Evolutionary conservation across 2,113 vertebrate genomes (phyloP).

Genomic region (Sander lucioperca): DNA sequence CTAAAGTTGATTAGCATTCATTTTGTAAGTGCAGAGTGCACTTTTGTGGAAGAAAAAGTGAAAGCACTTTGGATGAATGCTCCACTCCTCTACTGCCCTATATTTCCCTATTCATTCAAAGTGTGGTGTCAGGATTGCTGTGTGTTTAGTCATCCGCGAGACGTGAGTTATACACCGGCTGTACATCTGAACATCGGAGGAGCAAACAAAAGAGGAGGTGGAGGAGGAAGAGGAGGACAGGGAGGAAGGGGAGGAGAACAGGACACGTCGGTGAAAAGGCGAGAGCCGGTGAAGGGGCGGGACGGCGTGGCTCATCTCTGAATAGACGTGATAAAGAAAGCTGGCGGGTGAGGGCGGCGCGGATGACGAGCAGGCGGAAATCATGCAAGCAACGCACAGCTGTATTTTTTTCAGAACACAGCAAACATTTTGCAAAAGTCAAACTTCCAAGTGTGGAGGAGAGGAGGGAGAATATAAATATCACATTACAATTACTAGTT

Average conservation of each 20-base stretch:
- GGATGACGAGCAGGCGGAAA: conserved; percentile 47
- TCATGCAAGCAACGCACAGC: conserved; percentile 54
- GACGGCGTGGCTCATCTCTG: conserved; percentile 30
- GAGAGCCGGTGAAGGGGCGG: conserved; percentile 47
- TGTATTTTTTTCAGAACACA: conserved; percentile 63
- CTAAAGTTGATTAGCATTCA: conserved; percentile 60
- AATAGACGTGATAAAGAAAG: conserved; percentile 53
- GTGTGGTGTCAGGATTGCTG: conserved; percentile 46
- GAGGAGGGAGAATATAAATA: not conserved
- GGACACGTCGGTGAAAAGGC: conserved; percentile 58
- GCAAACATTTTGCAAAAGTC: conserved; percentile 6
- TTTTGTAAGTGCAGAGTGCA: conserved; percentile 34
- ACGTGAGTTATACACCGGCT: conserved; percentile 42
- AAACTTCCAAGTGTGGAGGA: conserved; percentile 19
- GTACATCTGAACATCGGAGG: conserved; percentile 37
- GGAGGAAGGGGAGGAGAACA: conserved; percentile 64
- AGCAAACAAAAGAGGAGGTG: conserved; percentile 15
- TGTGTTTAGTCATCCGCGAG: conserved; percentile 55
- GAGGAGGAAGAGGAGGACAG: conserved; percentile 18
- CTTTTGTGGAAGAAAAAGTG: conserved; percentile 47
- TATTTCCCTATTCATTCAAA: conserved; percentile 66
- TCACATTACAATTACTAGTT: not conserved
- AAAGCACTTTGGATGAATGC: conserved; percentile 60
- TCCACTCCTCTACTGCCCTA: conserved; percentile 49
- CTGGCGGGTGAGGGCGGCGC: conserved; percentile 13